phyloP scores from a whole-genome alignment of 2,888 invertebrate genomes.

The Reticulitermes lucifugus region DNA sequence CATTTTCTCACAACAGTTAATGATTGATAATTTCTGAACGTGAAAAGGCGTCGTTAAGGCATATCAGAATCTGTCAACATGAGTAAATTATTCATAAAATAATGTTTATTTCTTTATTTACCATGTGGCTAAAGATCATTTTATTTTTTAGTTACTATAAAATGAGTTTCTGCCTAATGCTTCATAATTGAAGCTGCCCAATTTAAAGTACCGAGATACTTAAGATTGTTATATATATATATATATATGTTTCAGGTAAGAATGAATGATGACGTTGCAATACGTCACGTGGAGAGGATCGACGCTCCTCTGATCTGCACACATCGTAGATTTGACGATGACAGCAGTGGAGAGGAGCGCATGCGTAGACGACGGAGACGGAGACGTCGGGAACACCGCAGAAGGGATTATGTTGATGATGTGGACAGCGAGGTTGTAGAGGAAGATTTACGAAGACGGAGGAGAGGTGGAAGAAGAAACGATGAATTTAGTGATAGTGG shows the following conservation, averaged over 20 bases:
- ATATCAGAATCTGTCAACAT: too few species aligned
- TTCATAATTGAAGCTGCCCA: too few species aligned
- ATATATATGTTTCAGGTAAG: constrained; percentile 57
- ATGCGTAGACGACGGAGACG: constrained; percentile 56
- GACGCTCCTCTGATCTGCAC: constrained; percentile 49
- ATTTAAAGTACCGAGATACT: neutral
- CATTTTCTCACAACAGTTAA: too few species aligned
- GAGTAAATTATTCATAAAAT: too few species aligned
- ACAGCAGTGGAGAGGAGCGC: constrained; percentile 42
- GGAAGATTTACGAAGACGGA: constrained; percentile 53
- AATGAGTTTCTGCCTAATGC: too few species aligned
- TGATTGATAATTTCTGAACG: too few species aligned
- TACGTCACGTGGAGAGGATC: constrained; percentile 56
- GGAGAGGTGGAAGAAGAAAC: constrained; percentile 49
- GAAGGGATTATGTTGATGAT: constrained; percentile 57
- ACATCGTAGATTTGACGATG: constrained; percentile 43
- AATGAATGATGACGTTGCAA: constrained; percentile 58
- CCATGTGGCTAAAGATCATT: too few species aligned
- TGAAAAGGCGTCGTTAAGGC: too few species aligned
- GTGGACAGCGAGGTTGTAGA: constrained; percentile 41
- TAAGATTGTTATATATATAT: neutral
- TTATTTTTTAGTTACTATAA: too few species aligned
- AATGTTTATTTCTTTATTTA: neutral
- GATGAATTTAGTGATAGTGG: constrained; percentile 40
- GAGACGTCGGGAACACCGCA: constrained; percentile 55